These are phyloP conservation scores for Galerucella calmariensis DNA, from an alignment of 2,888 invertebrate species.

Conservation along the genomic window DNA sequence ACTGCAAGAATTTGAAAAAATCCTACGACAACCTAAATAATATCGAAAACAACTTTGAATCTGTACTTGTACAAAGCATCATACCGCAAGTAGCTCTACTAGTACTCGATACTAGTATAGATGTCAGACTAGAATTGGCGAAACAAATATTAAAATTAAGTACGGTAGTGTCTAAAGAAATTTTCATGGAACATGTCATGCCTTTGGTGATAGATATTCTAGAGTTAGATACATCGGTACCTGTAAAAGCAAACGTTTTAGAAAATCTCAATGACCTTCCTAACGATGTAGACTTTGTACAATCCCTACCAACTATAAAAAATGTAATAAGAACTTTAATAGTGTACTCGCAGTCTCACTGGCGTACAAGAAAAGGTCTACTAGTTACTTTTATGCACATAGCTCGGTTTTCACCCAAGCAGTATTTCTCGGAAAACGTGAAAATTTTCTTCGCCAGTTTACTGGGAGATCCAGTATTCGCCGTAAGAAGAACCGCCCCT, in stretches of 20 bases:
- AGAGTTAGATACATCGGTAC: constrained; percentile 54
- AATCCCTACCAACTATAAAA: constrained; percentile 52
- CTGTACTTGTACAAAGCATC: constrained; percentile 54
- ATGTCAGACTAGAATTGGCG: constrained; percentile 56
- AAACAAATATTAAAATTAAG: constrained; percentile 55
- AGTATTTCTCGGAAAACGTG: constrained; percentile 58
- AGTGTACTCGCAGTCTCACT: constrained; percentile 55
- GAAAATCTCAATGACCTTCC: constrained; percentile 58
- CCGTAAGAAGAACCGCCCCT: constrained; percentile 58
- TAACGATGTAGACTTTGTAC: constrained; percentile 53
- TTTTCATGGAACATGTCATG: constrained; percentile 56
- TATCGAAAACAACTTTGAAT: constrained; percentile 53
- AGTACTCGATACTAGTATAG: constrained; percentile 52
- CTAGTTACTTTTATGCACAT: constrained; percentile 59
- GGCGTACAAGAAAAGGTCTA: constrained; percentile 60
- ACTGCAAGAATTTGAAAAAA: constrained; percentile 51
- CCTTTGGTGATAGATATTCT: constrained; percentile 56
- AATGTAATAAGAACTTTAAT: constrained; percentile 57
- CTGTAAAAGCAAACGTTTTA: constrained; percentile 58
- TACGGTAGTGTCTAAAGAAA: constrained; percentile 52
- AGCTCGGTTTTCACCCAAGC: constrained; percentile 53
- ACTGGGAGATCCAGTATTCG: constrained; percentile 58
- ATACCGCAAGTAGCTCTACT: constrained; percentile 54
- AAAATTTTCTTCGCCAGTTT: constrained; percentile 58
- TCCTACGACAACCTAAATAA: constrained; percentile 48